These are phyloP conservation scores for Acanthosepion pharaonis DNA, from an alignment of 2,888 invertebrate genomes.

Conservation along the genomic window DNA sequence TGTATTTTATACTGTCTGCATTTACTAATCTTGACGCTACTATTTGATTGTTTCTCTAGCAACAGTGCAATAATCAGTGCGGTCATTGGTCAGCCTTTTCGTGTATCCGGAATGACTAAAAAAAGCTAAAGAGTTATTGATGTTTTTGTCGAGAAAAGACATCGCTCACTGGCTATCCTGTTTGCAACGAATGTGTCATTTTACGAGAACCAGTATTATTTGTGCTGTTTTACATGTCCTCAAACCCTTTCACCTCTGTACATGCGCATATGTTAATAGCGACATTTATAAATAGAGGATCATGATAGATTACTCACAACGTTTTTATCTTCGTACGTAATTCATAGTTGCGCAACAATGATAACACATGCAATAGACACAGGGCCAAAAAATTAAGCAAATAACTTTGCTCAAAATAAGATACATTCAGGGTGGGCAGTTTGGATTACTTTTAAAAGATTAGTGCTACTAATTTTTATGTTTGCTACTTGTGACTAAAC, in stretches of 20 bases:
- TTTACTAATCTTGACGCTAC: too few species aligned
- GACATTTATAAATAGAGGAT: not conserved
- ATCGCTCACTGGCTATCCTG: not conserved
- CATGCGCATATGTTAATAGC: not conserved
- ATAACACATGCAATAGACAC: not conserved
- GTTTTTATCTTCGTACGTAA: not conserved
- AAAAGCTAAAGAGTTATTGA: not conserved
- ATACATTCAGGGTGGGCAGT: too few species aligned
- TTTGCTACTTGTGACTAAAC: too few species aligned
- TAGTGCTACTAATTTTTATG: too few species aligned
- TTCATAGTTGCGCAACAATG: not conserved
- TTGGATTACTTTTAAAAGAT: too few species aligned
- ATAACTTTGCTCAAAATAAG: too few species aligned
- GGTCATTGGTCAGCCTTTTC: not conserved
- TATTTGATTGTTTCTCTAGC: too few species aligned
- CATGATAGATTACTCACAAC: not conserved
- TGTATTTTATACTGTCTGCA: too few species aligned
- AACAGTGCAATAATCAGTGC: too few species aligned
- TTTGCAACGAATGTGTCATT: not conserved
- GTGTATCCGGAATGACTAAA: not conserved
- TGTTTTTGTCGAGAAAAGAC: not conserved
- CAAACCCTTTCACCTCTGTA: not conserved
- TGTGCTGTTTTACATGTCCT: not conserved
- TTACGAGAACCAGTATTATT: not conserved
- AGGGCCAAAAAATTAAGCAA: not conserved